These are phyloP conservation scores for Rattus rattus DNA, from an alignment of 2,113 vertebrate species.

Conservation along the genomic window DNA sequence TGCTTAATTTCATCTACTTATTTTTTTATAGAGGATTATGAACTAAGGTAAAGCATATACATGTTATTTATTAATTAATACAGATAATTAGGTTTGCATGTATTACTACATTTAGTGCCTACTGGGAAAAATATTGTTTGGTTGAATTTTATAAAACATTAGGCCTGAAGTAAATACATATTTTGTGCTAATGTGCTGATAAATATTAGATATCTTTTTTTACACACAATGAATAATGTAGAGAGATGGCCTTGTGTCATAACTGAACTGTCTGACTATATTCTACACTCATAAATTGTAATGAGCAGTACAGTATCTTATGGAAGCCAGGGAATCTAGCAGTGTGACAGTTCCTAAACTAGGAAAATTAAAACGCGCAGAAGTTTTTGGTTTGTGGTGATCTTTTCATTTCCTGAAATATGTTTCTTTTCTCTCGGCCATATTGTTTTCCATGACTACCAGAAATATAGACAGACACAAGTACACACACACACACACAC, in stretches of 20 bases:
- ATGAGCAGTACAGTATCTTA: neutral
- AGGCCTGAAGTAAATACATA: neutral
- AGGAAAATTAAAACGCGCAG: conserved; percentile 2
- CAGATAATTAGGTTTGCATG: conserved; percentile 45
- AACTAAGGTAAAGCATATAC: conserved; percentile 51
- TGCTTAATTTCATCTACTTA: conserved; percentile 49
- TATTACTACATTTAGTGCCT: conserved; percentile 25
- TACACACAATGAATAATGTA: conserved; percentile 28
- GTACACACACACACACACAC: neutral
- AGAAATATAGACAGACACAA: neutral
- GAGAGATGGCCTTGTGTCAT: neutral
- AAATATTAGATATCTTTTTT: neutral
- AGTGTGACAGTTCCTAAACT: neutral
- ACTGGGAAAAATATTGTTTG: neutral
- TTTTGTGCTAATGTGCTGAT: conserved; percentile 9
- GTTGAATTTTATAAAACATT: conserved; percentile 33
- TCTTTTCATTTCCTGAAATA: neutral
- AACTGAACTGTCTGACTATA: conserved; percentile 45
- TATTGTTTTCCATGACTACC: conserved; percentile 13
- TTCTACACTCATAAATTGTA: neutral
- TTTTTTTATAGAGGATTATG: conserved; percentile 34
- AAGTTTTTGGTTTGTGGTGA: neutral
- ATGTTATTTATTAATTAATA: conserved; percentile 54
- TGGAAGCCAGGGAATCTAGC: neutral
- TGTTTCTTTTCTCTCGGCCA: neutral